These are phyloP conservation scores for Microctenopoma stevenorrisi DNA, from an alignment of 2,797 vertebrate genomes.

Conservation along the genomic window DNA sequence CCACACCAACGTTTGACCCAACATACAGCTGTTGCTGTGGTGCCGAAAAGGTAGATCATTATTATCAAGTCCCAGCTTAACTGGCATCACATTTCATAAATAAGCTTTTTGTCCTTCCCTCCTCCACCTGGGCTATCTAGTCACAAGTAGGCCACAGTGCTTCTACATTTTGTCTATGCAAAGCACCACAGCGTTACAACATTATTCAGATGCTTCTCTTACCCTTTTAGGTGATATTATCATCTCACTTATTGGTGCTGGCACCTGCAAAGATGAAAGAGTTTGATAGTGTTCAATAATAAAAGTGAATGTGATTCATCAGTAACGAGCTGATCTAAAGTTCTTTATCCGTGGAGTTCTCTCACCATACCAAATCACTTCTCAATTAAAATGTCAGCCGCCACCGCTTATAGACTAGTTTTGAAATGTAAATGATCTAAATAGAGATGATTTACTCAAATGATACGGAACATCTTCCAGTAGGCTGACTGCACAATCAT, in stretches of 20 bases:
- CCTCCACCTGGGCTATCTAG: not conserved
- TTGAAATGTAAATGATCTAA: constrained; percentile 10
- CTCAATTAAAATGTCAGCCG: constrained; percentile 27
- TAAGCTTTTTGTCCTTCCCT: not conserved
- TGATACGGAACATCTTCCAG: constrained; percentile 11
- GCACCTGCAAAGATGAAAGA: constrained; percentile 80
- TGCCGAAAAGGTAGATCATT: not conserved
- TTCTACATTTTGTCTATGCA: constrained; percentile 1
- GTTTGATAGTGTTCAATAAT: constrained; percentile 1
- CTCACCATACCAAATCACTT: constrained; percentile 13
- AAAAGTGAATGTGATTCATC: not conserved
- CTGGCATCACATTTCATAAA: not conserved
- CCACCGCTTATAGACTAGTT: not conserved
- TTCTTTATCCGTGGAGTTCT: constrained; percentile 11
- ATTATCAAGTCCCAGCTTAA: not conserved
- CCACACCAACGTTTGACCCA: constrained; percentile 88
- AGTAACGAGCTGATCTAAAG: not conserved
- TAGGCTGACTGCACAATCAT: constrained; percentile 13
- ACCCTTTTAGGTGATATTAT: constrained; percentile 96
- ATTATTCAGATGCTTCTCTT: constrained; percentile 67
- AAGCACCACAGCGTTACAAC: constrained; percentile 39
- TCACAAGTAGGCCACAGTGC: not conserved
- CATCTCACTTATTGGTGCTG: constrained; percentile 90
- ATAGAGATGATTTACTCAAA: constrained; percentile 11
- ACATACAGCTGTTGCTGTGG: constrained; percentile 95